These are phyloP conservation scores for Pao palembangensis DNA, from an alignment of 2,113 vertebrate genomes.

Conservation along the genomic window DNA sequence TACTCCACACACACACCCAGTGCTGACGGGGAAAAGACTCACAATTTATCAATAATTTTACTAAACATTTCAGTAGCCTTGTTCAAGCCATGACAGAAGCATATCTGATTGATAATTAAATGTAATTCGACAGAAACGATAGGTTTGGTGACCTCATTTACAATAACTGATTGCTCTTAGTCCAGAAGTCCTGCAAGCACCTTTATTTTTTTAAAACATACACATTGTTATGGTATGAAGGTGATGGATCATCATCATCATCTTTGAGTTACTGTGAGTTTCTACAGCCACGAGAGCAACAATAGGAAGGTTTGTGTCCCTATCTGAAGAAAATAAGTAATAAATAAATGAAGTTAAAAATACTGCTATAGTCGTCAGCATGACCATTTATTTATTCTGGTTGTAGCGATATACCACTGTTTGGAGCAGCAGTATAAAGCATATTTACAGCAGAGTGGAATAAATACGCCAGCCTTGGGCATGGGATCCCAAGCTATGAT, in stretches of 20 bases:
- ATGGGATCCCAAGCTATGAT: slow-evolving; percentile 1
- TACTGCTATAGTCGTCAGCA: too few species aligned
- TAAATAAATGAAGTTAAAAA: too few species aligned
- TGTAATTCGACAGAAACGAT: slow-evolving; percentile 34
- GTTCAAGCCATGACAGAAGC: slow-evolving; percentile 36
- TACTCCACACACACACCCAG: slow-evolving; percentile 29
- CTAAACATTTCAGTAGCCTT: slow-evolving; percentile 45
- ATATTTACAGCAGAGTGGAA: slow-evolving; percentile 20
- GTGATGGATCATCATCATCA: too few species aligned
- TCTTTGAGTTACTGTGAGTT: too few species aligned
- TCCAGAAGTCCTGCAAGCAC: slow-evolving; percentile 2
- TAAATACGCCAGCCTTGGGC: background rate
- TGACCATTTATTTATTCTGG: too few species aligned
- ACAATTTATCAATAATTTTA: slow-evolving; percentile 53
- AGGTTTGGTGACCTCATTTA: slow-evolving; percentile 29
- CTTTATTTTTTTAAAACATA: background rate
- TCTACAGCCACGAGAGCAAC: background rate
- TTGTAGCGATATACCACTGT: too few species aligned
- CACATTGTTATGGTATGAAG: too few species aligned
- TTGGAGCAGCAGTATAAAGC: background rate
- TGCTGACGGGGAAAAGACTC: slow-evolving; percentile 35
- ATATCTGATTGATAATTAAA: slow-evolving; percentile 45
- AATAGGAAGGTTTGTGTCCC: background rate
- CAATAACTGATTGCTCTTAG: slow-evolving; percentile 15
- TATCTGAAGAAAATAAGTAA: background rate